Percentiles rank a stretch among this genome's conserved stretches.
Evolutionary conservation across 2,113 vertebrate species (phyloP).

Genomic region (Meles meles): DNA sequence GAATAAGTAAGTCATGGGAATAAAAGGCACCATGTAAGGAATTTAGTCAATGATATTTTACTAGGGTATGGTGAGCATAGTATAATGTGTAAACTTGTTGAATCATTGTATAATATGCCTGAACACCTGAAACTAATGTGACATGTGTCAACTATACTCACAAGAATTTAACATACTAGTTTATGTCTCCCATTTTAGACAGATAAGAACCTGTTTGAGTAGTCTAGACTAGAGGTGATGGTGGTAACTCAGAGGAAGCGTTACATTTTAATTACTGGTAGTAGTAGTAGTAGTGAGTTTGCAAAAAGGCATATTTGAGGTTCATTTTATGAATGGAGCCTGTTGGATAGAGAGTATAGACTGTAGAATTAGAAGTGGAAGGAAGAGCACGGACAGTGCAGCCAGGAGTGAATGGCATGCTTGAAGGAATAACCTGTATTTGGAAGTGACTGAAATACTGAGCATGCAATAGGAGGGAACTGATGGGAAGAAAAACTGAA

Average conservation of each 20-base stretch:
- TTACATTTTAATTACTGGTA: background rate
- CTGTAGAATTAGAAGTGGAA: background rate
- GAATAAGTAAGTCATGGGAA: background rate
- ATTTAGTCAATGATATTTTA: background rate
- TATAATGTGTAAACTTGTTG: background rate
- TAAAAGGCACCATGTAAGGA: background rate
- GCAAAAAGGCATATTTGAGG: background rate
- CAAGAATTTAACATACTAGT: background rate
- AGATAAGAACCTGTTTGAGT: background rate
- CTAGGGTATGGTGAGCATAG: background rate
- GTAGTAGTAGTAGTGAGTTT: background rate
- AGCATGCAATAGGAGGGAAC: background rate
- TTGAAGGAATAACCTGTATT: background rate
- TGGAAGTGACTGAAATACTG: background rate
- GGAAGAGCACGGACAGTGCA: background rate
- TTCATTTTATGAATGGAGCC: conserved; percentile 11
- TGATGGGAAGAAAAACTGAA: background rate
- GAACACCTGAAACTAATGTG: background rate
- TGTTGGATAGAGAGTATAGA: background rate
- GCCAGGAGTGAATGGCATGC: background rate
- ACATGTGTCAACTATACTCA: background rate
- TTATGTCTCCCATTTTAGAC: background rate
- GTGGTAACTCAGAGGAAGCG: background rate
- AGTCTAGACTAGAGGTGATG: background rate
- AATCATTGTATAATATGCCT: background rate